phyloP scores from a whole-genome alignment of 2,888 invertebrate species.

The Meghimatium bilineatum region DNA sequence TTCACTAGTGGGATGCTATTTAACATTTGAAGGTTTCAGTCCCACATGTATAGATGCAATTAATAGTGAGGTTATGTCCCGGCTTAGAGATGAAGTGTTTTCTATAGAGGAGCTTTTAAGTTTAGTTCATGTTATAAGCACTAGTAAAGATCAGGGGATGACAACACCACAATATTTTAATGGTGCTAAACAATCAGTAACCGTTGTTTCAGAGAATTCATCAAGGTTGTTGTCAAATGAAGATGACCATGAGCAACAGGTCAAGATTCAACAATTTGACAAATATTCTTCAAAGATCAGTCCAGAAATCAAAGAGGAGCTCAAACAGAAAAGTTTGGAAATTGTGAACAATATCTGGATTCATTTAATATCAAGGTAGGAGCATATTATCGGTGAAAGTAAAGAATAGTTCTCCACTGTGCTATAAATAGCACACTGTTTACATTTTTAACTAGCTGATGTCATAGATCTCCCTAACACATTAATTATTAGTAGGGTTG shows the following conservation, averaged over 20 bases:
- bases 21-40: constrained; percentile 54
- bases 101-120: constrained; percentile 81
- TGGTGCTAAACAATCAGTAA: neutral
- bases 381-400: too few relatives aligned
- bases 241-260: neutral
- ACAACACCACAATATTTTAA: neutral
- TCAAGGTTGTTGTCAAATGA: constrained; percentile 21
- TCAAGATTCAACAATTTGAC: constrained; percentile 34
- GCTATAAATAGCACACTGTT: too few relatives aligned
- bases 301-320: constrained; percentile 11
- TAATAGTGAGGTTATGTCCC: constrained; percentile 82
- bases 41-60: constrained; percentile 76
- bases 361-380: constrained; percentile 39
- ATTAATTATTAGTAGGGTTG: too few relatives aligned
- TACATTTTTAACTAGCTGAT: too few relatives aligned
- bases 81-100: constrained; percentile 82
- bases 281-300: constrained; percentile 24
- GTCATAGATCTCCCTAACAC: too few relatives aligned
- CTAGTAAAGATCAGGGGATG: neutral
- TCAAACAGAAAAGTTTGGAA: constrained; percentile 13
- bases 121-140: constrained; percentile 79
- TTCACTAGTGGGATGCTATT: constrained; percentile 58
- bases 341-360: constrained; percentile 39
- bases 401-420: too few relatives aligned
- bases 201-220: constrained; percentile 31